Evolutionary conservation across 2,888 invertebrate species (phyloP), one percentile per base, ranked within the genome.

Genomic region (Sthenelais limicola): DNA sequence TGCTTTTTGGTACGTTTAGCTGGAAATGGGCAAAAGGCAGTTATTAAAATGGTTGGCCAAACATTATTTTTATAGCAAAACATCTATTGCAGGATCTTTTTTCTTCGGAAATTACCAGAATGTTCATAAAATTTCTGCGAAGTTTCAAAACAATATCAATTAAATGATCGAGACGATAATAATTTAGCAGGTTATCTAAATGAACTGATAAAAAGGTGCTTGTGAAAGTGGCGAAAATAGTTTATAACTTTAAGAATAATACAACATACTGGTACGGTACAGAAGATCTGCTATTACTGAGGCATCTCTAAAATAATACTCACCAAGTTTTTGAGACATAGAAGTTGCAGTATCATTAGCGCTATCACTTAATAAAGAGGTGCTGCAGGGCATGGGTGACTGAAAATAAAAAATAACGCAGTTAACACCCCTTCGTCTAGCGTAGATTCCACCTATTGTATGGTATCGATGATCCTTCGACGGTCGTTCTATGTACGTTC

Each of bases 1-100:
- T 73, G 73, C 62, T 70, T 73, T 18, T 52, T 48, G 4, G 70
- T 62, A 26, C 43, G 52, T 28, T 62, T 73, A 18, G 73, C 73
- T 73, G 73, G 4, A 72, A 68, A 38, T 5, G 52, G 12, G 4
- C 2, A n/a, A 52, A 52, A n/a, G n/a, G n/a, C n/a, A n/a, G n/a
- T n/a, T n/a, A n/a, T n/a, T n/a, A n/a, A n/a, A 52, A 15, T 52
- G 2, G 24, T 30, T 12, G 43, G 43, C 43, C 43, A 49, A 5
- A 12, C 5, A 43, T 43, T 12, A 18, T 18, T 18, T 43, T 43
- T 43, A 9, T 12, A 18, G 43, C 9, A 12, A 12, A 9, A 43
- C 12, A 12, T 43, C 18, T 43, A 9, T 43, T 43, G 9, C 43
- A 43, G 43, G 43, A 43, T 43, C 18, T 9, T 12, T 43, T 43